Conservation (phyloP, 2,888 invertebrate species). For the Drosophila rellima region DNA sequence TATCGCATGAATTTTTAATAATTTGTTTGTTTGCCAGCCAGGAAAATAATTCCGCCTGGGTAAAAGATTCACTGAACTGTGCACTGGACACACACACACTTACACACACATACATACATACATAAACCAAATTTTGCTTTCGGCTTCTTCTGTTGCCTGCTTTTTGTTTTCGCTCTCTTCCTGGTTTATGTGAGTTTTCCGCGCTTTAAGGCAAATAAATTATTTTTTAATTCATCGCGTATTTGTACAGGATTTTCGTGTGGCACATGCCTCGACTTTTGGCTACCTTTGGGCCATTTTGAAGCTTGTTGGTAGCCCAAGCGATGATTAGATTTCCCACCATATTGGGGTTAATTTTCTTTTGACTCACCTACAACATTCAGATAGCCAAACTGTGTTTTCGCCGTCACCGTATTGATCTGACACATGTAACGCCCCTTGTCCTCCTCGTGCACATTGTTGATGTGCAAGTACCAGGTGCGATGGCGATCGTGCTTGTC, state of each 20-base stretch:
- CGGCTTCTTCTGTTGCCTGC: conserved; percentile 25
- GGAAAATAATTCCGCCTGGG: conserved; percentile 70
- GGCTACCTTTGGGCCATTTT: conserved; percentile 15
- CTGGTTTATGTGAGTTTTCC: conserved; percentile 16
- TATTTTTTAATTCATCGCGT: conserved; percentile 72
- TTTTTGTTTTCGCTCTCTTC: conserved; percentile 21
- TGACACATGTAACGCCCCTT: conserved; percentile 97
- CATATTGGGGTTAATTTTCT: neutral
- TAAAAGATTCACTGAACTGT: conserved; percentile 78
- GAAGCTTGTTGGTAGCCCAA: neutral
- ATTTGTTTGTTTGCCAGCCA: conserved; percentile 75
- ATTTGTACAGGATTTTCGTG: conserved; percentile 66
- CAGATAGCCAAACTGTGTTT: conserved; percentile 96
- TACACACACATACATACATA: conserved; percentile 18
- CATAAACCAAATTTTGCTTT: conserved; percentile 34
- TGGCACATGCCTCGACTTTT: conserved; percentile 8
- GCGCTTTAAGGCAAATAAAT: conserved; percentile 73
- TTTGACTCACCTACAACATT: conserved; percentile 94
- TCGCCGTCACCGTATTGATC: conserved; percentile 96
- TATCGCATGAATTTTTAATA: conserved; percentile 75
- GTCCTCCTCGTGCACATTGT: conserved; percentile 96
- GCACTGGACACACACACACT: conserved; percentile 46
- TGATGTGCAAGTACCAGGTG: conserved; percentile 97
- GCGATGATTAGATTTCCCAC: conserved; percentile 55
- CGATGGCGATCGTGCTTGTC: conserved; percentile 93